A percentile compares a stretch with the other conserved stretches of the same genome.
Evolutionary conservation across 2,888 invertebrate genomes (phyloP).

Genomic region (Tetragonisca angustula): DNA sequence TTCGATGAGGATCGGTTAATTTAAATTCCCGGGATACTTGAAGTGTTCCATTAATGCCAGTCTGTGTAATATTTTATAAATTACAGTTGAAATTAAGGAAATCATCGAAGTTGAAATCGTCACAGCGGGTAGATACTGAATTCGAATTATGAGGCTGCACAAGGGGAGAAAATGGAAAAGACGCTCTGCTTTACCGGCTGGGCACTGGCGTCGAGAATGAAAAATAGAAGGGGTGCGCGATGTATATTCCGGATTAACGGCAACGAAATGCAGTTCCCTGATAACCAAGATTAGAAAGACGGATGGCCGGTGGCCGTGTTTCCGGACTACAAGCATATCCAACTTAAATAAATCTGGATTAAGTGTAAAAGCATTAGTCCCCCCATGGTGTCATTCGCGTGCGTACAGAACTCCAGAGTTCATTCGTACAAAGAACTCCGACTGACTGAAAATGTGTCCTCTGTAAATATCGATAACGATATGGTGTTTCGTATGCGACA

Average conservation of each 20-base stretch:
- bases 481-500: neutral
- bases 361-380: conserved; percentile 25
- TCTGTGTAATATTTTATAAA: too few relatives aligned
- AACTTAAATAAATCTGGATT: conserved; percentile 55
- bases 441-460: neutral
- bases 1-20: too few relatives aligned
- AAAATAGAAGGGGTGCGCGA: conserved; percentile 23
- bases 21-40: too few relatives aligned
- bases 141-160: neutral
- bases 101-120: neutral
- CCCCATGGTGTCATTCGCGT: neutral
- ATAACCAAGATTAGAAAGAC: conserved; percentile 53
- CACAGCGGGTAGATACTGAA: too few relatives aligned
- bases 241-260: conserved; percentile 42
- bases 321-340: conserved; percentile 37
- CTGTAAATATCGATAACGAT: neutral
- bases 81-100: neutral
- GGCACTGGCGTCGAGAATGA: neutral
- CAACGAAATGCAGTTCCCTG: conserved; percentile 33
- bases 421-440: neutral
- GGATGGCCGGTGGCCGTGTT: conserved; percentile 29
- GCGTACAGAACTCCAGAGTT: neutral
- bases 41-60: too few relatives aligned
- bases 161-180: neutral
- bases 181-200: neutral